A percentile compares a stretch with the other conserved stretches of the same genome.
phyloP scores from a whole-genome alignment of 2,113 vertebrate species.

The Pyxicephalus adspersus region DNA sequence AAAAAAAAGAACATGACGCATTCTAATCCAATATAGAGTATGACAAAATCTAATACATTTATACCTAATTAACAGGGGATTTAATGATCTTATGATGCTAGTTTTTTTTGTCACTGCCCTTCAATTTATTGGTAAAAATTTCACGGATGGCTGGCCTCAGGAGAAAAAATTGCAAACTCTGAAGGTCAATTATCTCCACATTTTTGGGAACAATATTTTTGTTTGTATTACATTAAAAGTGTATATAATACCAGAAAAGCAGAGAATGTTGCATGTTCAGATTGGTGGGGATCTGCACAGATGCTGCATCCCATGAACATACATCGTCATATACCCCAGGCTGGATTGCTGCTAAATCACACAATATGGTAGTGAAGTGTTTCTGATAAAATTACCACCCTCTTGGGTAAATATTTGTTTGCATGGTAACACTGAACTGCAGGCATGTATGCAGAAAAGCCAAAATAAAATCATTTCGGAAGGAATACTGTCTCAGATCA shows the following conservation, averaged over 20 bases:
- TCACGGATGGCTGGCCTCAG: background rate
- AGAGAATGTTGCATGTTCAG: background rate
- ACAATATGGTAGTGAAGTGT: constrained; percentile 5
- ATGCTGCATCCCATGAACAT: background rate
- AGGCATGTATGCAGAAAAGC: background rate
- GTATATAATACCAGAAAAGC: background rate
- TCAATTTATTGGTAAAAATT: background rate
- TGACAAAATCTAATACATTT: constrained; percentile 1
- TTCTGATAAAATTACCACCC: background rate
- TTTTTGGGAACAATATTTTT: no score
- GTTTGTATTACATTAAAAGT: no score
- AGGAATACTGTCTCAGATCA: background rate
- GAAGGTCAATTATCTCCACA: background rate
- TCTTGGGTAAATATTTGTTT: constrained; percentile 12
- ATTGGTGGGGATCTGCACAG: constrained; percentile 2
- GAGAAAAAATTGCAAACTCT: background rate
- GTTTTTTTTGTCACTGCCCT: background rate
- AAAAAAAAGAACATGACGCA: background rate
- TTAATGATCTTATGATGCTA: background rate
- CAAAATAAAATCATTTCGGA: background rate
- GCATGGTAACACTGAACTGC: background rate
- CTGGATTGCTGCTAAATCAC: constrained; percentile 29
- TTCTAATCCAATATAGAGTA: background rate
- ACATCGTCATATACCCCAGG: background rate
- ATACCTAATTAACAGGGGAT: background rate